Percentiles rank a stretch among this genome's conserved stretches.
Conservation (phyloP, 2,113 vertebrate genomes). For the Formicarius rufipectus region DNA sequence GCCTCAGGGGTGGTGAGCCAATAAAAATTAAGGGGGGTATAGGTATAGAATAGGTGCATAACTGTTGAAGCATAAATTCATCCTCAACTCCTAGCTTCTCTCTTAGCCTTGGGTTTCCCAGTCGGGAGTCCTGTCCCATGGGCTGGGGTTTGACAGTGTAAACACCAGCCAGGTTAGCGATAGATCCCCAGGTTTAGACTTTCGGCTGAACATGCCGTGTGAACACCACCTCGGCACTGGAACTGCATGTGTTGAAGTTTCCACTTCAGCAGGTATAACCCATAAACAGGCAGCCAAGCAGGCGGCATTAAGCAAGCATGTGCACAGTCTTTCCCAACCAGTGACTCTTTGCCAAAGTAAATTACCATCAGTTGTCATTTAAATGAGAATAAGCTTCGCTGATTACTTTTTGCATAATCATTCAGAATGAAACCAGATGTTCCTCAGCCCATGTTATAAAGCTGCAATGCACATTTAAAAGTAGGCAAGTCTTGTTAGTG, state of each 20-base stretch:
- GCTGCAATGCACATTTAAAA: not conserved
- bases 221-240: not conserved
- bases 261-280: not conserved
- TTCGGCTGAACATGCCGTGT: not conserved
- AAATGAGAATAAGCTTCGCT: not conserved
- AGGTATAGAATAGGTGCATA: not conserved
- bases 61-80: not conserved
- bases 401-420: slow-evolving; percentile 9
- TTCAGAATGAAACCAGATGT: slow-evolving; percentile 35
- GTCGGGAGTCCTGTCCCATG: fast-evolving
- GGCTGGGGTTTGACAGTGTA: not conserved
- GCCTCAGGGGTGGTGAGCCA: not conserved
- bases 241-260: not conserved
- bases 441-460: not conserved
- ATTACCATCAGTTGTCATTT: slow-evolving; percentile 16
- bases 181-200: not conserved
- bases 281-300: not conserved
- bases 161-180: not conserved
- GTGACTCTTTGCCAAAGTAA: not conserved
- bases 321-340: not conserved
- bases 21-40: not conserved
- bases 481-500: not conserved
- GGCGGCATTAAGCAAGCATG: not conserved
- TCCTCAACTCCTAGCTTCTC: not conserved
- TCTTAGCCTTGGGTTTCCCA: not conserved